phyloP scores from a whole-genome alignment of 2,888 invertebrate genomes.

The Cryptocheilus praepositus region DNA sequence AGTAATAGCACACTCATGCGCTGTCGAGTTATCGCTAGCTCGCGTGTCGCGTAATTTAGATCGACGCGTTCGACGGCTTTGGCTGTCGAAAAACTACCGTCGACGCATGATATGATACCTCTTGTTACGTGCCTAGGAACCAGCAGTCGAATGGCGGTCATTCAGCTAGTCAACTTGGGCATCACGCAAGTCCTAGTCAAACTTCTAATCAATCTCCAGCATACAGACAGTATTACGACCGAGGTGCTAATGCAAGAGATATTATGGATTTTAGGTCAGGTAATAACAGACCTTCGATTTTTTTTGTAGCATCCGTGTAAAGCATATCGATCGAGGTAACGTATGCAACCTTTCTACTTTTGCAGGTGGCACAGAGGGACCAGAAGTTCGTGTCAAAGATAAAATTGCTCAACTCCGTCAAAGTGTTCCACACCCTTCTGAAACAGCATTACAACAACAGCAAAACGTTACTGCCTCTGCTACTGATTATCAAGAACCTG shows the following conservation, averaged over 20 bases:
- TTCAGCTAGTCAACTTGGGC: slow-evolving; percentile 77
- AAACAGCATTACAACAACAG: slow-evolving; percentile 79
- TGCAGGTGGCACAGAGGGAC: slow-evolving; percentile 73
- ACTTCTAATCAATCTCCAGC: slow-evolving; percentile 76
- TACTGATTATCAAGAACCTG: slow-evolving; percentile 79
- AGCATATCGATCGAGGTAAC: not conserved
- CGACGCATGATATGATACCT: not conserved
- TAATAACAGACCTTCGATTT: slow-evolving; percentile 50
- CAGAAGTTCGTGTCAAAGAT: slow-evolving; percentile 82
- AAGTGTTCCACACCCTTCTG: slow-evolving; percentile 79
- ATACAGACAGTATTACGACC: slow-evolving; percentile 76
- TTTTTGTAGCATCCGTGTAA: too few relatives aligned
- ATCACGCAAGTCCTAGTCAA: slow-evolving; percentile 79
- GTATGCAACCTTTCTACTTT: not conserved
- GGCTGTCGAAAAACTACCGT: too few relatives aligned
- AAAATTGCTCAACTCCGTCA: slow-evolving; percentile 79
- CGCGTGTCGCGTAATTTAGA: too few relatives aligned
- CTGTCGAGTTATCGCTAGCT: too few relatives aligned
- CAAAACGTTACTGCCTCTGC: slow-evolving; percentile 78
- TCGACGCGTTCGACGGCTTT: too few relatives aligned
- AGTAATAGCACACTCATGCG: slow-evolving; percentile 48
- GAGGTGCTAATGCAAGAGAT: slow-evolving; percentile 79
- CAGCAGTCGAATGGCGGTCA: slow-evolving; percentile 77
- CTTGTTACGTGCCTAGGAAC: slow-evolving; percentile 75
- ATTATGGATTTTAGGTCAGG: slow-evolving; percentile 79